Base-by-base conservation (phyloP, 2,888 invertebrate species). In the Sphaerophoria taeniata region DNA sequence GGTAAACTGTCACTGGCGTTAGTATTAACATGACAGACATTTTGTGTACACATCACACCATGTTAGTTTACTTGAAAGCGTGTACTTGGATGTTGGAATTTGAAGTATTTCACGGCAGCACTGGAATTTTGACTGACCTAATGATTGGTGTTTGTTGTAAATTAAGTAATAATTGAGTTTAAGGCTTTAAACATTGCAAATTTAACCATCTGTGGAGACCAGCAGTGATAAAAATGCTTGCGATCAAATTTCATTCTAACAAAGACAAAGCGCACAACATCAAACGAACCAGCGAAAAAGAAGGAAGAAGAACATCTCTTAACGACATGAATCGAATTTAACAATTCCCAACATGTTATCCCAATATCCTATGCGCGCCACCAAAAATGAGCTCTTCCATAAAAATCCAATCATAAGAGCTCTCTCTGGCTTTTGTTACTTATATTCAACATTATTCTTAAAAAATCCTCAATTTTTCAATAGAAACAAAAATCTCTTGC, bases 401-500 rank as follows among this genome's bases (percentile, higher is more conserved):
- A 39, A 45, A 70, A 78, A 73, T 70, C 73, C 69, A 83, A 76
- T 77, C 67, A 72, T 77, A 77, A 77, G 67, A 77, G 72, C 43
- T 43, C 43, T 24, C 24, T 24, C 71, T 71, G 70, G 56, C 51
- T 63, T 70, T 74, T 70, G 63, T 70, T 78, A 77, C 63, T 63
- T 43, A 3, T 34, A 47, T 47, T 47, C 7, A 39, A 39, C 39
- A 31, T 31, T 39, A 51, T 70, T 78, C 51, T 60, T n/a, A 45
- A 73, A 77, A 56, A 39, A 34, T 73, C 63, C 51, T 58, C 51
- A 58, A 74, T 71, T 71, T 67, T 74, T 67, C 74, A 83, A 47
- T 58, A 56, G 24, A 71, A 47, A 63, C 4, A 16, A 49, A 16
- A 45, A 49, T 11, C 14, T 16, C 47, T 11, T 14, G 7, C 16